A percentile compares a stretch with the other conserved stretches of the same genome.
Evolutionary conservation across 1,140 invertebrate species (phyloP).

Genomic region (Oppia nitens): DNA sequence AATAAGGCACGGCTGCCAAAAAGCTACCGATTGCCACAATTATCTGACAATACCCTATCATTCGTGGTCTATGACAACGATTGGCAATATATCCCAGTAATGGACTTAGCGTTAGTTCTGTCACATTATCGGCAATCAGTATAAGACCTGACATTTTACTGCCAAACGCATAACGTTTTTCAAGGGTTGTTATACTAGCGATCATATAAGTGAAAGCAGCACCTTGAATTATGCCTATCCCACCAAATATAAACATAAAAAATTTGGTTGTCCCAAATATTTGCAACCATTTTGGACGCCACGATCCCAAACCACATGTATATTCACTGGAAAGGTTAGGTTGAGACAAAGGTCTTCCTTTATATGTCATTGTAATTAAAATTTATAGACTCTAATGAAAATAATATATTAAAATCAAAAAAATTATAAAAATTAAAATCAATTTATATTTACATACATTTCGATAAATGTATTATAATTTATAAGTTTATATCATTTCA

Average conservation of each 20-base stretch:
- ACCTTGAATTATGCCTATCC: conserved; percentile 51
- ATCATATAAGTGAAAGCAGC: conserved; percentile 57
- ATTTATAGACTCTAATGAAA: too few species aligned
- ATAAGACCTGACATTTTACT: conserved; percentile 48
- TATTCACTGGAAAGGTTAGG: too few species aligned
- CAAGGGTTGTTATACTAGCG: conserved; percentile 44
- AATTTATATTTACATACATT: too few species aligned
- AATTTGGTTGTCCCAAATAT: conserved; percentile 55
- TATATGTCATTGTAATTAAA: too few species aligned
- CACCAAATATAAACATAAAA: conserved; percentile 51
- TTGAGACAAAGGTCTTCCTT: too few species aligned
- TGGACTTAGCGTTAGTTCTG: conserved; percentile 15
- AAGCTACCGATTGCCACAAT: conserved; percentile 47
- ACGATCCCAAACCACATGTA: conserved; percentile 6
- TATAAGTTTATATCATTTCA: too few species aligned
- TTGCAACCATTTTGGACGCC: conserved; percentile 35
- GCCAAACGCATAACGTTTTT: conserved; percentile 60
- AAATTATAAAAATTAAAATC: too few species aligned
- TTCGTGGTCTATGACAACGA: conserved; percentile 45
- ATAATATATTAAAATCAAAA: too few species aligned
- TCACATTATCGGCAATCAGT: conserved; percentile 22
- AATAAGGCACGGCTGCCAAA: conserved; percentile 44
- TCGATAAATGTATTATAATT: too few species aligned
- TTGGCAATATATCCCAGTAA: conserved; percentile 47
- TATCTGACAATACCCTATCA: conserved; percentile 48